phyloP scores from a whole-genome alignment of 2,113 vertebrate species.

The Seriola aureovittata region DNA sequence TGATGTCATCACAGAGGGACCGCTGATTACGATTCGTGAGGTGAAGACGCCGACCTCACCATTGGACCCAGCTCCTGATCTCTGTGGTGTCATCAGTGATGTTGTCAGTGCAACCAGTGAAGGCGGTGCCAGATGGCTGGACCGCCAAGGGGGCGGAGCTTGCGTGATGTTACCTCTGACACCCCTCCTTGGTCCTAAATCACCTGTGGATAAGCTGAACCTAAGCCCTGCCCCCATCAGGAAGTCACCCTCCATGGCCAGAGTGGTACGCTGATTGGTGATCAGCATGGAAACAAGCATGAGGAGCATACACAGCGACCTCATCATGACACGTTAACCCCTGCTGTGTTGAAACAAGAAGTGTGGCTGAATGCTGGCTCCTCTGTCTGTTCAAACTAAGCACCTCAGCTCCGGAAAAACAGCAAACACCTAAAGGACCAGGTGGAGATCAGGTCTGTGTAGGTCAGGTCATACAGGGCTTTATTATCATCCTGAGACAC shows the following conservation, averaged over 20 bases:
- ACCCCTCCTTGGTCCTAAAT: not conserved
- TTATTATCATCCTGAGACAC: not conserved
- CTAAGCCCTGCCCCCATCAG: constrained; percentile 82
- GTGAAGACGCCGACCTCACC: constrained; percentile 80
- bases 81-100: not conserved
- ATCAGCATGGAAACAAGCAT: constrained; percentile 64
- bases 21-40: constrained; percentile 85
- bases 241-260: constrained; percentile 83
- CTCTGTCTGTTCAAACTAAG: constrained; percentile 43
- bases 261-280: constrained; percentile 81
- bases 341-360: constrained; percentile 6
- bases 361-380: not conserved
- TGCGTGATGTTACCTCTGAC: constrained; percentile 14
- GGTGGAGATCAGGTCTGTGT: not conserved
- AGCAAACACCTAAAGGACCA: not conserved
- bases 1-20: constrained; percentile 64
- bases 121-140: constrained; percentile 62
- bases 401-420: constrained; percentile 27
- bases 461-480: not conserved
- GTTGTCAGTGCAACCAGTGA: not conserved
- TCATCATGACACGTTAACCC: not conserved
- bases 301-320: not conserved
- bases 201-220: constrained; percentile 1
- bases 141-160: not conserved
- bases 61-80: rapidly evolving